phyloP scores from a whole-genome alignment of 2,888 invertebrate species.

The Hydriomena furcata region DNA sequence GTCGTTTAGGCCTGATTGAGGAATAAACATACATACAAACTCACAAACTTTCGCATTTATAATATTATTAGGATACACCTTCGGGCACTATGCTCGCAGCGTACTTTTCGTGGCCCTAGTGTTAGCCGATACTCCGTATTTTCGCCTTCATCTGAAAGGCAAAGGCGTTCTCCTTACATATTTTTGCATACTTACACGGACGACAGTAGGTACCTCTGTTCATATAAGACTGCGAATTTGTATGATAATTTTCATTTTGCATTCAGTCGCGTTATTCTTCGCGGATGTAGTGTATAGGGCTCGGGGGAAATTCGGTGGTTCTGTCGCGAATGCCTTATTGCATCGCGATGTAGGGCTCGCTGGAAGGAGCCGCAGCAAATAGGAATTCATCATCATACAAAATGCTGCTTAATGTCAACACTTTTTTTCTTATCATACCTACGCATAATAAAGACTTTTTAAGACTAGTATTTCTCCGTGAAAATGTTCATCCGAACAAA shows the following conservation, averaged over 20 bases:
- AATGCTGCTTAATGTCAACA: conserved; percentile 1
- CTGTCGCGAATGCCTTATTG: conserved; percentile 61
- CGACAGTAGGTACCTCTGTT: conserved; percentile 69
- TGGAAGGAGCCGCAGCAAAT: conserved; percentile 28
- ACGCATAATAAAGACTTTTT: too few relatives aligned
- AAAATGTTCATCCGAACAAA: too few relatives aligned
- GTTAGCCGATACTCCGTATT: conserved; percentile 56
- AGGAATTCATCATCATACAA: conserved; percentile 19
- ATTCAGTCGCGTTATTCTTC: conserved; percentile 76
- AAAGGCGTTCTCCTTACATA: conserved; percentile 68
- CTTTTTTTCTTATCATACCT: not conserved
- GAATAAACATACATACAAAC: too few relatives aligned
- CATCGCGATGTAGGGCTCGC: conserved; percentile 34
- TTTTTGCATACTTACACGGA: conserved; percentile 76
- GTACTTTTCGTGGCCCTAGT: conserved; percentile 18
- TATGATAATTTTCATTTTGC: conserved; percentile 83
- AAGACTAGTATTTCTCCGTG: too few relatives aligned
- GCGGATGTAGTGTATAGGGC: conserved; percentile 75
- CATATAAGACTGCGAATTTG: conserved; percentile 79
- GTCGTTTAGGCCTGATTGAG: too few relatives aligned
- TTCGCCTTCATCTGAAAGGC: conserved; percentile 63
- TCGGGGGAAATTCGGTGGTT: conserved; percentile 76
- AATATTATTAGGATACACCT: too few relatives aligned
- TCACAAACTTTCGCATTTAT: too few relatives aligned
- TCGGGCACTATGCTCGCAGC: not conserved